Base-by-base conservation (phyloP, 2,888 invertebrate genomes). In the Dynastes hyllus region DNA sequence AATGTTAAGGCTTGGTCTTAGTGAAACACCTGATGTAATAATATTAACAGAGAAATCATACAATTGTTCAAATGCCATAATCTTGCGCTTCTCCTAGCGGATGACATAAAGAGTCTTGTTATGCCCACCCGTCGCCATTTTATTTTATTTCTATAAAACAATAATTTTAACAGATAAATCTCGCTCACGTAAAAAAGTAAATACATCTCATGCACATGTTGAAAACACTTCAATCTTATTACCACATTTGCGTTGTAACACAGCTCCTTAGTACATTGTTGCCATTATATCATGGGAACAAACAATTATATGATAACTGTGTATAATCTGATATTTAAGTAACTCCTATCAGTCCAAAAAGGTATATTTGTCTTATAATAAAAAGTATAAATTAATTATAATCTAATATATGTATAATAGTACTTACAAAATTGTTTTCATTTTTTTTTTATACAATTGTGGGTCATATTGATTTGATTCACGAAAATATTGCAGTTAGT, bases 1-100 rank as follows among this genome's bases (percentile, higher is more conserved):
- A 88, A 89, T 89, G 87, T 88, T 89, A 89, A 89, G 89, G 89
- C 89, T 89, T 89, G 89, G 89, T 89, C 89, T 89, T 89, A 89
- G 88, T 88, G 87, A 88, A 89, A 89, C 88, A 89, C 88, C 88
- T 88, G 88, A 89, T 89, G 86, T 88, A 86, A 87, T 87, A 86
- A 85, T 85, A 86, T 86, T 77, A 87, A 88, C 86, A 87, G 86
- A 87, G 87, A 86, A 86, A 87, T 87, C 87, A 87, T 88, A 88
- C 87, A 88, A 87, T 84, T 84, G 83, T 83, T 77, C 69, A 69
- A 50, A 50, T 69, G 22, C 13, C 50, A 27, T 51, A 55, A 16
- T 55, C 8, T 8, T 55, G 50, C 22, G 4, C 16, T 16, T 50
- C 50, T 69, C 13, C 22, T 29, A 32, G 29, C 27, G 69, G 22